Conservation (phyloP, 2,888 invertebrate genomes). For the Candidula unifasciata region DNA sequence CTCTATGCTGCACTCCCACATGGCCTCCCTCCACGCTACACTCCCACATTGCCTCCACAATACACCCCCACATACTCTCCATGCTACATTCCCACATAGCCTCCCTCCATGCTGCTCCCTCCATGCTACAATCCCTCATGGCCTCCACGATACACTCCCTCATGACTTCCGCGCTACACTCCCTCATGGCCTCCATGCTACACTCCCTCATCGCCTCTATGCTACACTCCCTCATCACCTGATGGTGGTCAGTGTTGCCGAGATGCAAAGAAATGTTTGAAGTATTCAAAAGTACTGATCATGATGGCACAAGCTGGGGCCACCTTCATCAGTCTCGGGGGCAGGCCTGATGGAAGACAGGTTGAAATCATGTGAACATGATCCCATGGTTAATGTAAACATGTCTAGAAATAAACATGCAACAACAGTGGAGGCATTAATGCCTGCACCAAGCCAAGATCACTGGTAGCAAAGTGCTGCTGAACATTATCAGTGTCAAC, state of each 20-base stretch:
- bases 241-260: constrained; percentile 19
- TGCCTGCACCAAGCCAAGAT: too few species aligned
- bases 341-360: constrained; percentile 84
- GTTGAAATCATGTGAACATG: constrained; percentile 22
- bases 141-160: too few species aligned
- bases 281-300: constrained; percentile 98
- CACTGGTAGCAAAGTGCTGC: too few species aligned
- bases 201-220: not conserved
- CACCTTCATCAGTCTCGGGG: constrained; percentile 94
- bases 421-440: too few species aligned
- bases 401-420: too few species aligned
- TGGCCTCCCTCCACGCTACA: not conserved
- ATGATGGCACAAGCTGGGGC: constrained; percentile 99
- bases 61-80: too few species aligned
- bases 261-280: constrained; percentile 82
- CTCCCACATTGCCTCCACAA: not conserved
- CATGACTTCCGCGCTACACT: too few species aligned
- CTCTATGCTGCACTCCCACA: not conserved
- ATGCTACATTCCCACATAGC: not conserved
- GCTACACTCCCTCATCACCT: not conserved
- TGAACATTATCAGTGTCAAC: too few species aligned
- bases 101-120: too few species aligned
- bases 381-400: too few species aligned
- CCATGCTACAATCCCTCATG: too few species aligned
- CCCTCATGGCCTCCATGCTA: too few species aligned